These are phyloP conservation scores for Montipora efflorescens DNA, from an alignment of 64 coral and sea anemone species.

Conservation along the genomic window DNA sequence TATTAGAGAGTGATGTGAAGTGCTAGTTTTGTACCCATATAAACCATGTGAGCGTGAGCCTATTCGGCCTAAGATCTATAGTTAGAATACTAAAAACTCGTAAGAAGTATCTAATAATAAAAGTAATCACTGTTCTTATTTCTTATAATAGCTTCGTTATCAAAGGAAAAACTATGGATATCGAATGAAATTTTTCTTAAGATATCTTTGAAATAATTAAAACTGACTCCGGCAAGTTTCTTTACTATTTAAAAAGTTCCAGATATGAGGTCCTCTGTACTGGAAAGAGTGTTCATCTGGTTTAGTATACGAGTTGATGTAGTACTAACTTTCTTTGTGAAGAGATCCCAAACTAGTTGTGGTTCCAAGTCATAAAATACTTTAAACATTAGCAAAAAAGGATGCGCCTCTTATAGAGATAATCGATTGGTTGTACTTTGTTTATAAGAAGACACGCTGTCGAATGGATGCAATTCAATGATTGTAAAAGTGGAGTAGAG, in stretches of 20 bases:
- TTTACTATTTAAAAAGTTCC: too few species aligned
- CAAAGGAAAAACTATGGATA: background rate
- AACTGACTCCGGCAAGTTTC: background rate
- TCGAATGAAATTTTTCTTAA: too few species aligned
- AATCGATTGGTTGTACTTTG: too few species aligned
- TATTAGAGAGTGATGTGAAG: too few species aligned
- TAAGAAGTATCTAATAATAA: conserved; percentile 7
- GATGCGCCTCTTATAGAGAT: too few species aligned
- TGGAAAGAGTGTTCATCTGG: background rate
- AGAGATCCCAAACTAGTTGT: background rate
- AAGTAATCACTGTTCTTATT: background rate
- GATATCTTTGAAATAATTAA: background rate
- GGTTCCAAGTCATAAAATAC: background rate
- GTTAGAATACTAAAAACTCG: background rate
- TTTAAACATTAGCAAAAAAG: too few species aligned
- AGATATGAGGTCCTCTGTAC: too few species aligned
- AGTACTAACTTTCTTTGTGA: conserved; percentile 2
- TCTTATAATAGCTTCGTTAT: conserved; percentile 5
- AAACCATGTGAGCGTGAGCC: background rate
- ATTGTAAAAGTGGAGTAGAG: too few species aligned
- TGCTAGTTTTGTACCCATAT: too few species aligned
- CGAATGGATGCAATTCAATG: too few species aligned
- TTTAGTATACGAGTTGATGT: background rate
- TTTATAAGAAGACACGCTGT: too few species aligned
- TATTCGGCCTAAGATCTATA: too few species aligned